Percentiles rank a stretch among this genome's conserved stretches.
These are phyloP conservation scores for Macropis europaea DNA, from an alignment of 2,888 invertebrate genomes.

Conservation along the genomic window DNA sequence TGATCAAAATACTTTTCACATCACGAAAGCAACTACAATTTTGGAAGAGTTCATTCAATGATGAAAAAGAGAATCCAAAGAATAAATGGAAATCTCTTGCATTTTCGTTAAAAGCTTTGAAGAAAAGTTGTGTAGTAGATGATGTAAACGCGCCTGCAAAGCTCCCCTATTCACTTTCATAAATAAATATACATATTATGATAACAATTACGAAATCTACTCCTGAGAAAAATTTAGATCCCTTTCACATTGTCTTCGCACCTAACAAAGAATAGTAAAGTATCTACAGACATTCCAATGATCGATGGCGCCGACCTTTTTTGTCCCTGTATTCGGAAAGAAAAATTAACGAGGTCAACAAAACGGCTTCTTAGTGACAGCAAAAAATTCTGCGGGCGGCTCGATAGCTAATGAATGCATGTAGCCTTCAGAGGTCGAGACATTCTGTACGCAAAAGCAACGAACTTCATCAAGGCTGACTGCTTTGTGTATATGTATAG, in stretches of 20 bases:
- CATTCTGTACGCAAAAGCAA: slow-evolving; percentile 53
- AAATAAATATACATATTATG: no score
- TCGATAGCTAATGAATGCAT: slow-evolving; percentile 54
- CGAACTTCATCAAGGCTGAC: slow-evolving; percentile 60
- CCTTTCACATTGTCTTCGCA: background rate
- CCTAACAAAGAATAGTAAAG: background rate
- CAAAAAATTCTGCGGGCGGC: slow-evolving; percentile 41
- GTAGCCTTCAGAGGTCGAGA: slow-evolving; percentile 59
- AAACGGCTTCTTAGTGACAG: slow-evolving; percentile 3
- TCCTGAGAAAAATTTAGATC: background rate
- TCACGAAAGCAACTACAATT: background rate
- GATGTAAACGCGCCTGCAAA: no score
- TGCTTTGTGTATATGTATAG: slow-evolving; percentile 20
- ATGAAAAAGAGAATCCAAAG: no score
- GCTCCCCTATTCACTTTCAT: no score
- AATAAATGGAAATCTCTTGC: no score
- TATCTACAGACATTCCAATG: background rate
- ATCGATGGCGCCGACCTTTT: background rate
- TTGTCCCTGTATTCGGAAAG: slow-evolving; percentile 13
- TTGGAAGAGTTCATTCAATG: no score
- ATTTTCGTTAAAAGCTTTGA: no score
- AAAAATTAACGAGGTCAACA: slow-evolving; percentile 35
- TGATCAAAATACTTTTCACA: no score
- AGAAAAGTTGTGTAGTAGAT: no score
- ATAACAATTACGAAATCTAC: no score